Conservation (phyloP, 2,888 invertebrate genomes). For the Pyralis farinalis region DNA sequence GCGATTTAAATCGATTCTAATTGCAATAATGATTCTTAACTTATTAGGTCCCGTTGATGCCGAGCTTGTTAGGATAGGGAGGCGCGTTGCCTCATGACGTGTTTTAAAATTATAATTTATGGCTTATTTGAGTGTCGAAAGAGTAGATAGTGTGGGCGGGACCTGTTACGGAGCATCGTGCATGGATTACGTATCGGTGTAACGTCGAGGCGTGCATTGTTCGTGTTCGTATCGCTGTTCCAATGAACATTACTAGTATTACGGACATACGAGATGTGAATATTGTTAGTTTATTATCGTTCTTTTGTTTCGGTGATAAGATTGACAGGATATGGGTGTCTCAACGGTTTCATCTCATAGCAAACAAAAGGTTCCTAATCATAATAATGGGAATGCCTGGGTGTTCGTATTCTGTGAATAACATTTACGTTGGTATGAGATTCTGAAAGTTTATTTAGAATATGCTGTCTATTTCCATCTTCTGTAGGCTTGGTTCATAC, state of each 20-base stretch:
- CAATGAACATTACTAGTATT: slow-evolving; percentile 11
- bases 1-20: slow-evolving; percentile 21
- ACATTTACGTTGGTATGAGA: too few species aligned
- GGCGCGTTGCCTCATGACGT: slow-evolving; percentile 45
- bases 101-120: slow-evolving; percentile 76
- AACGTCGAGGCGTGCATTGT: slow-evolving; percentile 22
- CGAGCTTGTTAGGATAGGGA: slow-evolving; percentile 29
- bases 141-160: slow-evolving; percentile 63
- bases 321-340: not conserved
- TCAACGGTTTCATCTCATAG: not conserved
- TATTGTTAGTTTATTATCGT: not conserved
- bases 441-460: too few species aligned
- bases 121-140: slow-evolving; percentile 73
- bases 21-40: slow-evolving; percentile 13
- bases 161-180: slow-evolving; percentile 35
- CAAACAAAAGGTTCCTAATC: too few species aligned
- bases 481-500: too few species aligned
- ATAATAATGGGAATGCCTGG: too few species aligned
- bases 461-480: too few species aligned
- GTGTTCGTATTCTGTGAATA: too few species aligned
- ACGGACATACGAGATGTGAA: not conserved
- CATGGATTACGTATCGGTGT: slow-evolving; percentile 20
- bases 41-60: not conserved
- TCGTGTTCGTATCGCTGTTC: slow-evolving; percentile 18
- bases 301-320: not conserved